phyloP scores from a whole-genome alignment of 2,113 vertebrate genomes.

The Formicarius rufipectus region DNA sequence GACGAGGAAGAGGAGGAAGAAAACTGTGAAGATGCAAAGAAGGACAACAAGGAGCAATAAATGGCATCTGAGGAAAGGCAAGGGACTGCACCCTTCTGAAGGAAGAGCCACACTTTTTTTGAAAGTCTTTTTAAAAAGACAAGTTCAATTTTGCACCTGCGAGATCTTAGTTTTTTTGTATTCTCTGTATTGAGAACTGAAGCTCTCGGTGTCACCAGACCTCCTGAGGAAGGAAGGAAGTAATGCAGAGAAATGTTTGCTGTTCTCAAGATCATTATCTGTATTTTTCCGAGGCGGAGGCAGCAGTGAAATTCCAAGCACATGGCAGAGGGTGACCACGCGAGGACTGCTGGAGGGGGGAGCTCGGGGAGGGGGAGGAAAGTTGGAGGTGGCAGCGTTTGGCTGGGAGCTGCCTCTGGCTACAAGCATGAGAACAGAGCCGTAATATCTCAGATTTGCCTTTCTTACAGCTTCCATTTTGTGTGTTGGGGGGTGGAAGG shows the following conservation, averaged over 20 bases:
- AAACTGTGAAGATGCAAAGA: conserved; percentile 72
- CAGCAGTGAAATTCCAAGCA: conserved; percentile 60
- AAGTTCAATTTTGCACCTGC: conserved; percentile 81
- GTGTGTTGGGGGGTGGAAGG: not conserved
- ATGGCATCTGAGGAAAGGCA: conserved; percentile 34
- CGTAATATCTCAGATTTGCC: conserved; percentile 56
- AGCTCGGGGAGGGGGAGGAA: conserved; percentile 3
- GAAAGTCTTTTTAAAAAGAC: conserved; percentile 70
- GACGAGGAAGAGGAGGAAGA: conserved; percentile 80
- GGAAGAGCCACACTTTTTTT: conserved; percentile 60
- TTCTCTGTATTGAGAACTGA: conserved; percentile 69
- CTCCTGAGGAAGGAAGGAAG: conserved; percentile 79
- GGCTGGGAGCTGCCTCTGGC: not conserved
- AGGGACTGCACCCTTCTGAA: conserved; percentile 64
- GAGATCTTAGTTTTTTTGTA: conserved; percentile 74
- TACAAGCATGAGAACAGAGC: conserved; percentile 21
- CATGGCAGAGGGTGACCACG: conserved; percentile 12
- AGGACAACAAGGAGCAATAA: conserved; percentile 83
- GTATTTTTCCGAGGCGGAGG: conserved; percentile 53
- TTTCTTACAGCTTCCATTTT: conserved; percentile 60
- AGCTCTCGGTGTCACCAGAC: conserved; percentile 70
- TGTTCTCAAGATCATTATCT: conserved; percentile 73
- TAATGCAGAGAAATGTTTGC: conserved; percentile 61
- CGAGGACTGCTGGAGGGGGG: conserved; percentile 42
- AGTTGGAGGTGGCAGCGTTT: not conserved